phyloP scores from a whole-genome alignment of 1,140 invertebrate species.

The Anastrepha ludens region DNA sequence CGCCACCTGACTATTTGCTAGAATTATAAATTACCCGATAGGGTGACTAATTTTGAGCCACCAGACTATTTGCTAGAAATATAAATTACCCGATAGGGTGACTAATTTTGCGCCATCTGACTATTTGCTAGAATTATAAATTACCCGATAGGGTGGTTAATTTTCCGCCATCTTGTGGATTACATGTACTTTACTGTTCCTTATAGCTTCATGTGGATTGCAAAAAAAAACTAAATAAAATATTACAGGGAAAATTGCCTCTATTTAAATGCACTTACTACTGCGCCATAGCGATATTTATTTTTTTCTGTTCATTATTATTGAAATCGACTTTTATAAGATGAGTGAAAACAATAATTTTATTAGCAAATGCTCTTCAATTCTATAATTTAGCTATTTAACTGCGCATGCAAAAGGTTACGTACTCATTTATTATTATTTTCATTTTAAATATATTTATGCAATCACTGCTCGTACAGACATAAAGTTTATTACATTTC shows the following conservation, averaged over 20 bases:
- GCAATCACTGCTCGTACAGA: neutral
- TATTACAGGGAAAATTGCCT: neutral
- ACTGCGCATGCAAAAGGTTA: conserved; percentile 31
- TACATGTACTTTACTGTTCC: too few species aligned
- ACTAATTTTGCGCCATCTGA: too few species aligned
- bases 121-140: too few species aligned
- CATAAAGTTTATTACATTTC: conserved; percentile 44
- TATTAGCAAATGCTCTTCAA: neutral
- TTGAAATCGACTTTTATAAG: neutral
- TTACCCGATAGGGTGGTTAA: too few species aligned
- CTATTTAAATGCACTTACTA: neutral
- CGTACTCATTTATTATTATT: conserved; percentile 44
- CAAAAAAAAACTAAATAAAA: neutral
- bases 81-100: too few species aligned
- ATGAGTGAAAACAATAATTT: neutral
- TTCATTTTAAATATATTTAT: conserved; percentile 24
- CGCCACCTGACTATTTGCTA: too few species aligned
- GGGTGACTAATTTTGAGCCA: too few species aligned
- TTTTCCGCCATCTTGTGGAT: too few species aligned
- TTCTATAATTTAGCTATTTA: neutral
- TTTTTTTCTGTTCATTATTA: neutral
- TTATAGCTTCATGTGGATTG: too few species aligned
- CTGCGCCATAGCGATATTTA: neutral
- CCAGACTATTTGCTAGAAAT: too few species aligned
- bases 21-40: too few species aligned